phyloP scores from a whole-genome alignment of 1,140 invertebrate species.

The Portunus trituberculatus region DNA sequence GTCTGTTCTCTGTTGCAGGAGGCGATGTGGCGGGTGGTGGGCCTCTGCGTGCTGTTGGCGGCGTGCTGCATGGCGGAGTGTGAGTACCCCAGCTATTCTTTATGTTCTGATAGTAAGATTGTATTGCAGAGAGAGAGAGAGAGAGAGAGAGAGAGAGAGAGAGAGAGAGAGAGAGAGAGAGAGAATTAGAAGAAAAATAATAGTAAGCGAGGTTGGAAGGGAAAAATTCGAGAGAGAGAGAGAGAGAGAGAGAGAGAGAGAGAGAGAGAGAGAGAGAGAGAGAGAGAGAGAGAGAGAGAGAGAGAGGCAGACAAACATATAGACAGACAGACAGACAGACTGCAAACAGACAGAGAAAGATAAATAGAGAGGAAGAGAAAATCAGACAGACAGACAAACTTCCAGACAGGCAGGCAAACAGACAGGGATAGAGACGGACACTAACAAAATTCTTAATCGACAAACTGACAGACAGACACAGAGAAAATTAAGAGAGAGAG shows the following conservation, averaged over 20 bases:
- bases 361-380: background rate
- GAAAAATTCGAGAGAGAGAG: background rate
- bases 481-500: background rate
- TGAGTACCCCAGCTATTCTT: too few relatives aligned
- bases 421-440: background rate
- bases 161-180: constrained; percentile 20
- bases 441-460: background rate
- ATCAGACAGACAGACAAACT: background rate
- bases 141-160: background rate
- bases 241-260: background rate
- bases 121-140: too few relatives aligned
- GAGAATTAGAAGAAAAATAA: background rate
- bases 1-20: too few relatives aligned
- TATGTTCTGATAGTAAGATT: too few relatives aligned
- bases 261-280: too few relatives aligned
- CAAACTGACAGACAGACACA: too few relatives aligned
- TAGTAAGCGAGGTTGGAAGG: background rate
- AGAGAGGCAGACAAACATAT: background rate
- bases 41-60: too few relatives aligned
- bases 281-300: too few relatives aligned
- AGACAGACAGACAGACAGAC: too few relatives aligned
- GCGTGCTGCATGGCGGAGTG: too few relatives aligned
- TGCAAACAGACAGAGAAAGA: background rate
- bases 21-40: too few relatives aligned
- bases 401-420: background rate